Evolutionary conservation across 35 echinoderm and acorn worm genomes (phyloP).

Genomic region (Anneissia japonica): DNA sequence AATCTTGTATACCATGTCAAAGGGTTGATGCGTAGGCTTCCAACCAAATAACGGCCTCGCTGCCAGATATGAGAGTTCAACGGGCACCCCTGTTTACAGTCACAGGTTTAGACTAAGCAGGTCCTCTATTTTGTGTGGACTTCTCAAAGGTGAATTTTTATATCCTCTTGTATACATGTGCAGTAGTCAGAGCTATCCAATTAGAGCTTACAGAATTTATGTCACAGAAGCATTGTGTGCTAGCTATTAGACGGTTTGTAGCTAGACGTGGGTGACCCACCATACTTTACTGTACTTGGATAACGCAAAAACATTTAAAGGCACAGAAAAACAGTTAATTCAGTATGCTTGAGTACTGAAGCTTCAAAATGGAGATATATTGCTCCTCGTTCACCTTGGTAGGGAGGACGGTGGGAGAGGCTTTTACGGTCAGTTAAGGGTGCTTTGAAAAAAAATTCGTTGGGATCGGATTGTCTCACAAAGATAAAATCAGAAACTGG

Average conservation of each 20-base stretch:
- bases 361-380: not conserved
- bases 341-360: not conserved
- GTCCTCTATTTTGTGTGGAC: not conserved
- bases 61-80: not conserved
- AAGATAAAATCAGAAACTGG: not conserved
- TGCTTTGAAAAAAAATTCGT: conserved; percentile 24
- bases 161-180: conserved; percentile 11
- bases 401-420: conserved; percentile 11
- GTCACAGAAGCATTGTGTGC: not conserved
- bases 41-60: not conserved
- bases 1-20: not conserved
- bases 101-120: not conserved
- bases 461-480: not conserved
- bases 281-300: not conserved
- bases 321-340: not conserved
- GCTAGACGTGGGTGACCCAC: not conserved
- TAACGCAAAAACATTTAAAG: not conserved
- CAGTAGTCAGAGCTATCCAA: not conserved
- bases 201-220: not conserved
- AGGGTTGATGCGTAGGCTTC: not conserved
- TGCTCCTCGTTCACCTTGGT: conserved; percentile 3
- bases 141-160: not conserved
- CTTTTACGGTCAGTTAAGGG: conserved; percentile 15
- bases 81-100: not conserved
- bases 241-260: not conserved